A percentile compares a stretch with the other conserved stretches of the same genome.
Conservation (phyloP, 2,888 invertebrate genomes). For the Nasonia oneida region DNA sequence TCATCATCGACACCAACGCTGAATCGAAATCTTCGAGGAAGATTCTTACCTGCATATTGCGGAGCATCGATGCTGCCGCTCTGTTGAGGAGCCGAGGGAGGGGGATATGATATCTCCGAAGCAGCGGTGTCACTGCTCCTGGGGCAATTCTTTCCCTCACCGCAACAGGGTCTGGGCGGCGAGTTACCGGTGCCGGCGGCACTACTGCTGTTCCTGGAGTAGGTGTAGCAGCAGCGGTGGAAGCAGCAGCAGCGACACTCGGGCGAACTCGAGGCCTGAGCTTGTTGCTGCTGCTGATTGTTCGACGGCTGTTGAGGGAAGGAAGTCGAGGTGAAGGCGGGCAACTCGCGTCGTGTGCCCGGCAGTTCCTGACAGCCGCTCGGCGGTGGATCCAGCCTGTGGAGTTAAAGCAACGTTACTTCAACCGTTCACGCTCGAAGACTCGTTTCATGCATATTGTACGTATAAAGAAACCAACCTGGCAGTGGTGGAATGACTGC, state of each 20-base stretch:
- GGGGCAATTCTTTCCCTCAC: neutral
- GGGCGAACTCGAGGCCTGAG: neutral
- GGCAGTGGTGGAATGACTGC: slow-evolving; percentile 54
- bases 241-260: slow-evolving; percentile 45
- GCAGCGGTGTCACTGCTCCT: neutral
- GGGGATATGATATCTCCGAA: neutral
- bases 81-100: neutral
- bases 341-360: slow-evolving; percentile 65
- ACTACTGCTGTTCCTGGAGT: slow-evolving; percentile 32
- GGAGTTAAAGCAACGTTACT: neutral
- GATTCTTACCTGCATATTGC: slow-evolving; percentile 2
- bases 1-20: neutral
- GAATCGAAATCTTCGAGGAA: neutral
- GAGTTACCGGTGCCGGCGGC: neutral
- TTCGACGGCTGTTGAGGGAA: neutral
- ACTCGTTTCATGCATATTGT: too few relatives aligned
- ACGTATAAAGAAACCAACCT: slow-evolving; percentile 19
- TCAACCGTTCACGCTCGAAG: neutral
- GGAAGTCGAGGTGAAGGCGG: neutral
- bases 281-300: neutral
- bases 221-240: slow-evolving; percentile 40
- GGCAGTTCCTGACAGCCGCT: slow-evolving; percentile 75
- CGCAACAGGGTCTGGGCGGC: neutral
- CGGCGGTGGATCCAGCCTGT: slow-evolving; percentile 65
- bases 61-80: neutral